These are phyloP conservation scores for Argyresthia albistria DNA, from an alignment of 2,888 invertebrate genomes.

Conservation along the genomic window DNA sequence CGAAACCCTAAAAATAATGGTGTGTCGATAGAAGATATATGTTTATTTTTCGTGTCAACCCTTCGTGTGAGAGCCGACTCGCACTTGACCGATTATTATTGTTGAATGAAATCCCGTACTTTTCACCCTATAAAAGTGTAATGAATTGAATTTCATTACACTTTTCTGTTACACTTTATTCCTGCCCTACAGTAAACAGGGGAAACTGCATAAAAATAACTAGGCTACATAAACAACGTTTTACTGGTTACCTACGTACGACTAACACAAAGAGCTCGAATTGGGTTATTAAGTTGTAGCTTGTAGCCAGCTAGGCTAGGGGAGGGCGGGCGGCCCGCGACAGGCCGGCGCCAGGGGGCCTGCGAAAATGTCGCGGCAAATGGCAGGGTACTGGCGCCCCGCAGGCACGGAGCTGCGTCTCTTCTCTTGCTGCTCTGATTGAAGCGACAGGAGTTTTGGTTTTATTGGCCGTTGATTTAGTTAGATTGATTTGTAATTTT, in stretches of 20 bases:
- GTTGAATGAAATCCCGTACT: too few species aligned
- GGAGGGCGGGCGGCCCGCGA: constrained; percentile 2
- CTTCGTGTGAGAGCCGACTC: too few species aligned
- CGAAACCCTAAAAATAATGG: too few species aligned
- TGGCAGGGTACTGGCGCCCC: not conserved
- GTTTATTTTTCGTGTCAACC: too few species aligned
- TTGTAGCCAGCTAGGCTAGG: not conserved
- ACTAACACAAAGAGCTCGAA: constrained; percentile 17
- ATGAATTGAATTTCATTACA: too few species aligned
- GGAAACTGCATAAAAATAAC: too few species aligned
- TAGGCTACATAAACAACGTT: too few species aligned
- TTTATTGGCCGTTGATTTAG: not conserved
- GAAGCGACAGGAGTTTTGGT: not conserved
- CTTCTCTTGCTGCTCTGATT: not conserved
- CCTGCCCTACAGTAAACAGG: not conserved
- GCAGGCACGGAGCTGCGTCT: not conserved
- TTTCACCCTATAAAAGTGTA: too few species aligned
- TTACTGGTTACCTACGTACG: constrained; percentile 11
- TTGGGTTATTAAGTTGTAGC: not conserved
- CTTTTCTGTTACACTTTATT: not conserved
- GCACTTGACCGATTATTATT: too few species aligned
- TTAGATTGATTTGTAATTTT: not conserved
- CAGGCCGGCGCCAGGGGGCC: constrained; percentile 4
- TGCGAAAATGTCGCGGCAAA: constrained; percentile 1
- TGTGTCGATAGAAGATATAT: too few species aligned